Conservation (phyloP, 2,888 invertebrate genomes). For the Drosophila pseudotakahashii region DNA sequence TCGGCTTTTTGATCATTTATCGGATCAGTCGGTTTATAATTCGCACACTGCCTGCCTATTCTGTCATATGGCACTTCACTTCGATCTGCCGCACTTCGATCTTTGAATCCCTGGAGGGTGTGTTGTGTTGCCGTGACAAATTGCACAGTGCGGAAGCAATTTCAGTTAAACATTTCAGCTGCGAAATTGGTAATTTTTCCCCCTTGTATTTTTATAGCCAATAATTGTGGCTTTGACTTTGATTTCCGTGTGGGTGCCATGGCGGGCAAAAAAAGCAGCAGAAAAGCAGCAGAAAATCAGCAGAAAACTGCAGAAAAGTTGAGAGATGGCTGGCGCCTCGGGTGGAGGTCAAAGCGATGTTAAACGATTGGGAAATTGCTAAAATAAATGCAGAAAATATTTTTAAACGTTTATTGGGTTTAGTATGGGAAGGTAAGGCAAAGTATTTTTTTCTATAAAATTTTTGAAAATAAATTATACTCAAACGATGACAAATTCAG, state of each 20-base stretch:
- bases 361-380: constrained; percentile 35
- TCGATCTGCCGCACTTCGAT: constrained; percentile 15
- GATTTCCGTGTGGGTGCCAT: constrained; percentile 74
- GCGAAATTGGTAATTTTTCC: constrained; percentile 42
- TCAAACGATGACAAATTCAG: constrained; percentile 8
- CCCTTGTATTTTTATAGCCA: constrained; percentile 49
- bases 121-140: constrained; percentile 73
- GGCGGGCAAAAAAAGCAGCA: constrained; percentile 41
- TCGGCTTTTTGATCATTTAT: constrained; percentile 75
- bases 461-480: background rate
- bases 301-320: constrained; percentile 2
- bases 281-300: background rate
- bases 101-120: constrained; percentile 54
- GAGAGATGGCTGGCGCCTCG: constrained; percentile 38
- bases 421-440: background rate
- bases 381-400: constrained; percentile 35
- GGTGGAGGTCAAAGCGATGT: constrained; percentile 38
- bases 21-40: constrained; percentile 60
- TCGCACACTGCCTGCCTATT: constrained; percentile 53
- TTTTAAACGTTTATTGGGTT: background rate
- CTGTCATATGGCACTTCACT: constrained; percentile 26
- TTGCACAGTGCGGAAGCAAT: constrained; percentile 73
- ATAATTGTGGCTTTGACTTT: constrained; percentile 76
- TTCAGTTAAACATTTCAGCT: constrained; percentile 61
- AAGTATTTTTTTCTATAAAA: background rate